Base-by-base conservation (phyloP, 1,140 invertebrate species). In the Manduca sexta region DNA sequence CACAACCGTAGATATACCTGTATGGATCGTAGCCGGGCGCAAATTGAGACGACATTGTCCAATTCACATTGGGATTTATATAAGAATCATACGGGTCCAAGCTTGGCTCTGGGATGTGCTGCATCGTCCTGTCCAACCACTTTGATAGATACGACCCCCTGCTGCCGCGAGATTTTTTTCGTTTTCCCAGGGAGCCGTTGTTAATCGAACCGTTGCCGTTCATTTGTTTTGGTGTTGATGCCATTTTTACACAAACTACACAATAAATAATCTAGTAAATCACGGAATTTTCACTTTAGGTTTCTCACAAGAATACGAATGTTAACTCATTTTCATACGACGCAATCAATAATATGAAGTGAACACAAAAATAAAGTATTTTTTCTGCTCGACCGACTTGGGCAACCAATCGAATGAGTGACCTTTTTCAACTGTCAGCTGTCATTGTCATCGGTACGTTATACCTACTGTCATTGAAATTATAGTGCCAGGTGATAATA, bases 71-170 rank as follows among this genome's bases (percentile, higher is more conserved):
- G 4, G 71, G 60, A 55, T 61, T 64, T 14, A 68, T 48, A 51
- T 51, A 79, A 2, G 69, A 59, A 56, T 81, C 79, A 41, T 74
- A 80, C 4, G 66, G 64, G 15, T 83, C 76, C 45, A 74, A 66
- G 56, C 72, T 66, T 2, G 73, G 47, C 29, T 79, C 74, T 51
- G 79, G 72, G 43, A 81, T 64, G 40, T 82, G 78, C 38, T 68
- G 64, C 64, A 79, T 74, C 26, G 71, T 73, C 67, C 77, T 83
- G 34, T 85, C 80, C 12, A 85, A 56, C 82, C 82, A 85, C 66
- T 83, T 85, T 1, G 74, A 67, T 16, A 85, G 59, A 46, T 79
- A 83, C 18, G 76, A 77, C 40, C 66, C 68, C 60, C 74, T 75
- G 44, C 57, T 78, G 31, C 64, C 64, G 40, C 68, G 67, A 38